Evolutionary conservation across 2,113 vertebrate species (phyloP).

Genomic region (Otolemur garnettii): DNA sequence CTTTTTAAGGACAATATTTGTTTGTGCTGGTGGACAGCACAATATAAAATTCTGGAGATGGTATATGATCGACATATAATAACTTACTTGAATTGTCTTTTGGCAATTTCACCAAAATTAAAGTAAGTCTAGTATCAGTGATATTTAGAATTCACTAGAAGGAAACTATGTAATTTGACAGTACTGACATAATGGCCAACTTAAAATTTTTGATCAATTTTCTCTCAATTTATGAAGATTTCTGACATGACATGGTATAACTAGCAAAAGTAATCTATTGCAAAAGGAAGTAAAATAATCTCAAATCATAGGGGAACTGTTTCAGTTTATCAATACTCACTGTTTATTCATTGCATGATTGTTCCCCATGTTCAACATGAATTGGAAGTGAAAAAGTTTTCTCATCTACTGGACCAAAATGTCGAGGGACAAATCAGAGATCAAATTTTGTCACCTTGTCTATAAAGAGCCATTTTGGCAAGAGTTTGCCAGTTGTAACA

Average conservation of each 20-base stretch:
- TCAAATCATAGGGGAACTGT: neutral
- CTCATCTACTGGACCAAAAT: neutral
- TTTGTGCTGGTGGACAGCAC: neutral
- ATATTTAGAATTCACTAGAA: neutral
- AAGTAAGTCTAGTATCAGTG: neutral
- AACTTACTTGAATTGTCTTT: slow-evolving; percentile 15
- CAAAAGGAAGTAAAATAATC: neutral
- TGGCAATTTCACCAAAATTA: neutral
- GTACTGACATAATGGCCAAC: neutral
- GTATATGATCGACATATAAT: neutral
- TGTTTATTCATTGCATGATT: neutral
- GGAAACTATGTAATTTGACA: neutral
- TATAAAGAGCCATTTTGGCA: neutral
- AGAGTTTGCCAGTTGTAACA: neutral
- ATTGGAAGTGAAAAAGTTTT: neutral
- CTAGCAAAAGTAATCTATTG: neutral
- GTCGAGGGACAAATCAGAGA: neutral
- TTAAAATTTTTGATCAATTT: neutral
- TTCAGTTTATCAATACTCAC: neutral
- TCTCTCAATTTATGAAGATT: neutral
- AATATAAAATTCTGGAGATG: neutral
- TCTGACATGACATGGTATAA: neutral
- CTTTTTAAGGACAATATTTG: neutral
- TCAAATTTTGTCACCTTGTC: neutral
- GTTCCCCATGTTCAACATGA: neutral